A percentile compares a stretch with the other conserved stretches of the same genome.
Evolutionary conservation across 2,797 vertebrate species (phyloP).

Genomic region (Varecia variegata): DNA sequence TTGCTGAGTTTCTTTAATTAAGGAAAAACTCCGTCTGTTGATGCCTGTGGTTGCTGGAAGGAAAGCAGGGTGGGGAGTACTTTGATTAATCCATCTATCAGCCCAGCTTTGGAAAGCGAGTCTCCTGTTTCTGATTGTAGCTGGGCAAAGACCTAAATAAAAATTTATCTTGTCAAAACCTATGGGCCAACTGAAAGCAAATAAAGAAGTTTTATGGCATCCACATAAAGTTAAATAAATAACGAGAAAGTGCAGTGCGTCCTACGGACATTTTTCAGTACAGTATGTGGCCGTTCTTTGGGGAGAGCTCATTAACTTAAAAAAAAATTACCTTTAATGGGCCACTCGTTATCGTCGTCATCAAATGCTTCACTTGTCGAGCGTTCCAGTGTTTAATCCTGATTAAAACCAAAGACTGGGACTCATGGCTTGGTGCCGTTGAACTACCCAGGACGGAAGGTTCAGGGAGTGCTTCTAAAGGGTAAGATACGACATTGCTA

Average conservation of each 20-base stretch:
- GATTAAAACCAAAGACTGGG: constrained; percentile 79
- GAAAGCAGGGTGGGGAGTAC: constrained; percentile 73
- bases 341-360: constrained; percentile 79
- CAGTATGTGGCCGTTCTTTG: constrained; percentile 74
- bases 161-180: constrained; percentile 81
- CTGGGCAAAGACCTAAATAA: constrained; percentile 81
- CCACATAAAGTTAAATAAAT: constrained; percentile 84
- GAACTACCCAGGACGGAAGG: constrained; percentile 60
- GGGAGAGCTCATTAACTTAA: constrained; percentile 83
- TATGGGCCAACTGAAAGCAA: constrained; percentile 82
- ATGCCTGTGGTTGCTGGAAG: constrained; percentile 76
- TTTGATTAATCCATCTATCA: constrained; percentile 84
- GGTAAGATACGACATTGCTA: constrained; percentile 27
- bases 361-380: constrained; percentile 79
- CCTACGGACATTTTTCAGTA: constrained; percentile 82
- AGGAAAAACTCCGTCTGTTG: constrained; percentile 68
- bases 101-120: constrained; percentile 75
- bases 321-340: constrained; percentile 84
- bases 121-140: constrained; percentile 77
- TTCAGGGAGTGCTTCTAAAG: constrained; percentile 66
- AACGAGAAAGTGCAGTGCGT: constrained; percentile 78
- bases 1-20: constrained; percentile 86
- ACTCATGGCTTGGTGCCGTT: constrained; percentile 68
- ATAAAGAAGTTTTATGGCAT: constrained; percentile 84
- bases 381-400: constrained; percentile 68